These are phyloP conservation scores for Rhynchomys soricoides DNA, from an alignment of 2,113 vertebrate genomes.

Conservation along the genomic window DNA sequence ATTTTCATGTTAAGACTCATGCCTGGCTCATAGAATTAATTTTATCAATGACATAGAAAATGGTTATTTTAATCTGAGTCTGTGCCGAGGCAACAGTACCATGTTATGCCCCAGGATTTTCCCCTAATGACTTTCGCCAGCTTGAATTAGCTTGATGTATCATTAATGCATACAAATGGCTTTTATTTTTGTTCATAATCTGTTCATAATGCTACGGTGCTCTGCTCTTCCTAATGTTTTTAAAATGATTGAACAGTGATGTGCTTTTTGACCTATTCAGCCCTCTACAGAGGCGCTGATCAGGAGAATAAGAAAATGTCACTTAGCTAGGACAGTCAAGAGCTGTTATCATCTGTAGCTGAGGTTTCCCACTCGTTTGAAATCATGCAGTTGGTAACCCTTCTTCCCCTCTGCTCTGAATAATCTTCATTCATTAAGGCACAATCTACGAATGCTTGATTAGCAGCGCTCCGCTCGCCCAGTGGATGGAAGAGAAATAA, in stretches of 20 bases:
- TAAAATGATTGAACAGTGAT: conserved; percentile 56
- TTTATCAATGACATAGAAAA: conserved; percentile 85
- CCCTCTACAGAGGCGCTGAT: background rate
- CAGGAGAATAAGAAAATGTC: background rate
- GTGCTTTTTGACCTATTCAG: conserved; percentile 81
- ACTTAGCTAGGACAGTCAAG: background rate
- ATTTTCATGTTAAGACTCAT: conserved; percentile 33
- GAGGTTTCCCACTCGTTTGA: background rate
- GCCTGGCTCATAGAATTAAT: conserved; percentile 67
- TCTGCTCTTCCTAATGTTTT: conserved; percentile 64
- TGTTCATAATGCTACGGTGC: conserved; percentile 77
- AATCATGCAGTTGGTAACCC: too few relatives aligned
- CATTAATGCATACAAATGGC: conserved; percentile 85
- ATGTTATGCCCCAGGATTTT: conserved; percentile 86
- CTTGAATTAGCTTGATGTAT: conserved; percentile 86
- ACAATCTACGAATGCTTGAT: fast-evolving
- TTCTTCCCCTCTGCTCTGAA: too few relatives aligned
- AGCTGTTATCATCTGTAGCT: background rate
- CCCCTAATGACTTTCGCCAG: conserved; percentile 83
- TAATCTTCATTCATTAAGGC: fast-evolving
- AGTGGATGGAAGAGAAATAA: fast-evolving
- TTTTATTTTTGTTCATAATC: conserved; percentile 86
- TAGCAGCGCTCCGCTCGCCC: background rate
- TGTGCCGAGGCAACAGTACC: conserved; percentile 72
- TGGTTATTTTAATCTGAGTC: conserved; percentile 85